A percentile compares a stretch with the other conserved stretches of the same genome.
Conservation (phyloP, 2,888 invertebrate species). For the Phorcus lineatus region DNA sequence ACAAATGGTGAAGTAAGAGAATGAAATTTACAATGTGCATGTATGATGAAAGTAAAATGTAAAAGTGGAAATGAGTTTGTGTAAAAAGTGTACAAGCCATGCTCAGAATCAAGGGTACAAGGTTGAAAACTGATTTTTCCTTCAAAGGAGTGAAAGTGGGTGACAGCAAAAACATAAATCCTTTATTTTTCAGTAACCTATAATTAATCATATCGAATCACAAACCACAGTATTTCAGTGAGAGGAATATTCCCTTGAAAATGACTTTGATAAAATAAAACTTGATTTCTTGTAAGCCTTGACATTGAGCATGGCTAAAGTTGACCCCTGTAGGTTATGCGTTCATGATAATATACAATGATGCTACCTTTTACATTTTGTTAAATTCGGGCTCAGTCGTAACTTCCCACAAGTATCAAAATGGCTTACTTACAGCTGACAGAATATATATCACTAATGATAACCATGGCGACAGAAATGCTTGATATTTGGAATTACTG, state of each 20-base stretch:
- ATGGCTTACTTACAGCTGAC: slow-evolving; percentile 11
- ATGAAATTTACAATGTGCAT: slow-evolving; percentile 4
- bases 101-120: too few relatives aligned
- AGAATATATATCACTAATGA: neutral
- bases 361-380: slow-evolving; percentile 12
- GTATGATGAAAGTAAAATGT: neutral
- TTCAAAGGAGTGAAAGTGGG: too few relatives aligned
- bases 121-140: too few relatives aligned
- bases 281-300: neutral
- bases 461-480: neutral
- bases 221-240: too few relatives aligned
- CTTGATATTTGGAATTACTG: neutral
- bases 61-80: neutral
- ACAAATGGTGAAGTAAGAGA: neutral
- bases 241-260: too few relatives aligned
- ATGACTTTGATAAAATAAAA: too few relatives aligned
- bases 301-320: neutral
- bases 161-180: too few relatives aligned
- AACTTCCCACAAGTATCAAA: slow-evolving; percentile 12
- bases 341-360: neutral
- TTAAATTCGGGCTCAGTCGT: slow-evolving; percentile 7
- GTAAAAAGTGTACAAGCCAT: too few relatives aligned
- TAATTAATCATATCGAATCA: too few relatives aligned
- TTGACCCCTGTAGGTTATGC: neutral
- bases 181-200: too few relatives aligned